phyloP scores from a whole-genome alignment of 2,113 vertebrate genomes.

The human (Homo sapiens) region GRCh38 chr19:29453501-29454000 shows the following conservation, averaged over 20 bases:
- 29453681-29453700: background rate
- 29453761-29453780: background rate
- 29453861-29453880: background rate
- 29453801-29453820: background rate
- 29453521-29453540: background rate
- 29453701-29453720: background rate
- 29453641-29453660: background rate
- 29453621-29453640: background rate
- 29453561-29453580: too few relatives aligned
- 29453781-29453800: background rate
- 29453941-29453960: background rate
- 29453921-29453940: background rate
- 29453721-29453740: background rate
- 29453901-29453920: background rate
- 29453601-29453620: background rate
- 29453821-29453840: background rate
- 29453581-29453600: background rate
- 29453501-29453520: background rate
- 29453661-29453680: background rate
- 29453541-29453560: background rate
- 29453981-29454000: background rate
- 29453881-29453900: background rate
- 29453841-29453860: background rate
- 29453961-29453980: background rate
- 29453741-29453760: background rate